Base-by-base conservation (phyloP, 1,140 invertebrate species). In the Pogonomyrmex barbatus region DNA sequence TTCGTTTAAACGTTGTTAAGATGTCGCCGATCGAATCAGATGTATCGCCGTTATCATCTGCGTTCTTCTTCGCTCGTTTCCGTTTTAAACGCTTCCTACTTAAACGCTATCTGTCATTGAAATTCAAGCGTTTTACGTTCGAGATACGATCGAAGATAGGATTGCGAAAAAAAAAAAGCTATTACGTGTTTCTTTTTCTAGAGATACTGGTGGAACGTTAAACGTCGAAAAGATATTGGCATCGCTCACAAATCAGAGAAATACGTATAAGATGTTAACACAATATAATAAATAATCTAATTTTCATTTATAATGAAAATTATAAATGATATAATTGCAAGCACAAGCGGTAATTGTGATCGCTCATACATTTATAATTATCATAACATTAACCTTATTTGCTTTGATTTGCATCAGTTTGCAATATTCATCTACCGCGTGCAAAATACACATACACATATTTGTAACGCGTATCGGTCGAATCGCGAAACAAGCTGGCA, bases 361-460 rank as follows among this genome's bases (percentile, higher is more conserved):
- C 12, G 33, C 56, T 30, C 17, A 47, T 73, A 82, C 54, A 5
- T 39, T 52, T 0, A 5, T 52, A 65, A 73, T 82, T 60, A 82
- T 12, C 67, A 58, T 47, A 24, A 39, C 5, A 47, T 82, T 60
- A 58, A 45, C 33, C 52, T 67, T 42, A 79, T 73, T 67, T 24
- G 54, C 17, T 56, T 39, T 14, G 6, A 58, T 73, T 82, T 82
- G 60, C 42, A 58, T 45, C 17, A 24, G 14, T 47, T 82, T 36
- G 30, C 58, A 58, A 60, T 82, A 56, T 56, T 81, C 30, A 58
- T 82, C 58, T 73, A 9, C 6, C 12, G 52, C 77, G 33, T 33
- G 9, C 65, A 78, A 54, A 8, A 30, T 36, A 54, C 52, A 33
- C 2, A 45, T 12, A 17, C 4, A 17, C 4, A 33, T 42, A 17